Base-by-base conservation (phyloP, 2,797 vertebrate species). In the Clamator glandarius region DNA sequence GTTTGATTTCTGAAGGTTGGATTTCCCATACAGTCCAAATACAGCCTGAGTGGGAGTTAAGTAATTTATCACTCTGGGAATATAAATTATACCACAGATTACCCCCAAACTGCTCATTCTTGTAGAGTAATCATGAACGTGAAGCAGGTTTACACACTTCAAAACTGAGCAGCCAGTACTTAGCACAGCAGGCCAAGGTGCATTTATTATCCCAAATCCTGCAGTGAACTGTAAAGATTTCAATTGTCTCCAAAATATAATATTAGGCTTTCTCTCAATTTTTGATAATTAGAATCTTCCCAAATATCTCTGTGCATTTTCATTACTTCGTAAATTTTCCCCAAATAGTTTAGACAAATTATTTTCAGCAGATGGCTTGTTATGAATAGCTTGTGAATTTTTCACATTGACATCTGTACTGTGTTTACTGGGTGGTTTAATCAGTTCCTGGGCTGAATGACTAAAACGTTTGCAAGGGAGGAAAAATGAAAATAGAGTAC, bases 331-430 rank as follows among this genome's bases (percentile, higher is more conserved):
- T 87, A 86, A 67, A 57, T 90, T 95, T 96, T 54, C 67, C 75
- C 57, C 83, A 79, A 93, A 90, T 93, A 92, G 63, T 92, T 95
- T 67, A 82, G 83, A 92, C 87, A 96, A 95, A 94, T 96, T 93
- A 88, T 95, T 92, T 94, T 96, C 92, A 94, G 91, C 96, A 96
- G 90, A 93, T 94, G 95, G 93, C 93, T 88, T 92, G 89, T 95
- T 93, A 95, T 93, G 94, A 95, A 95, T 94, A 94, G 95, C 95
- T 95, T 90, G 93, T 94, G 96, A 95, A 90, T 96, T 96, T 94
- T 96, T 96, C 95, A 93, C 95, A 86, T 95, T 95, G 96, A 95
- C 96, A 97, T 97, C 95, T 96, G 95, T 70, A 94, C 92, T 87
- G 95, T 93, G 91, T 96, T 96, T 96, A 95, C 88, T 88, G 80